Evolutionary conservation across 1,140 invertebrate species (phyloP), one percentile per base, ranked within the genome.

Genomic region (Drosophila novamexicana): DNA sequence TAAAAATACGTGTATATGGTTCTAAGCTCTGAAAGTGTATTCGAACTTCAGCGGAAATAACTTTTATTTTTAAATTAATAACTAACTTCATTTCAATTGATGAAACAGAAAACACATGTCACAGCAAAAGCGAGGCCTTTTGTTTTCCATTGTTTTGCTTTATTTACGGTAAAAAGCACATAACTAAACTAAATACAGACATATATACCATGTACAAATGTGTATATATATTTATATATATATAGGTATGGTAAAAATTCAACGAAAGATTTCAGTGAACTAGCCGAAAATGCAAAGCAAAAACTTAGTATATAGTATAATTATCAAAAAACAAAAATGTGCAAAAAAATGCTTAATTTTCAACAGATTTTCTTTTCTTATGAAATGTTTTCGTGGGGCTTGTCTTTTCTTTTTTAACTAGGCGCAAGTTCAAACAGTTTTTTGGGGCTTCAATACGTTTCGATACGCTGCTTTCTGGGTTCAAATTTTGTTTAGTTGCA

Each of bases 211-310:
- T 40, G 10, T 56, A 47, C 8, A 59, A 9, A 49, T 1, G 53
- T 36, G 53, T 36, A 57, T 32, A 50, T 67, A 59, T 18, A 32
- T 47, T 12, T 61, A 18, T 40, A 52, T 64, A 56, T 36, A 36
- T 37, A 22, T 44, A 36, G 29, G 63, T 72, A 37, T 57, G 42
- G 8, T 45, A 71, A 18, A 58, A 67, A 73, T 53, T 74, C 71
- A 81, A 81, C 79, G 79, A 81, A 81, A 53, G 68, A 75, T 81
- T 81, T 62, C 63, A 77, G 49, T 81, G 68, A 81, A 81, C 72
- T 53, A 53, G 39, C 57, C 61, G 58, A 18, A 63, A 73, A 69
- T 61, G 69, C 52, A 66, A 72, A 72, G 54, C 54, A 58, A 67
- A 44, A 70, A 32, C 58, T 63, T 39, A 29, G 32, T 71, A 44